Base-by-base conservation (phyloP, 2,888 invertebrate species). In the Tanypteryx hageni region DNA sequence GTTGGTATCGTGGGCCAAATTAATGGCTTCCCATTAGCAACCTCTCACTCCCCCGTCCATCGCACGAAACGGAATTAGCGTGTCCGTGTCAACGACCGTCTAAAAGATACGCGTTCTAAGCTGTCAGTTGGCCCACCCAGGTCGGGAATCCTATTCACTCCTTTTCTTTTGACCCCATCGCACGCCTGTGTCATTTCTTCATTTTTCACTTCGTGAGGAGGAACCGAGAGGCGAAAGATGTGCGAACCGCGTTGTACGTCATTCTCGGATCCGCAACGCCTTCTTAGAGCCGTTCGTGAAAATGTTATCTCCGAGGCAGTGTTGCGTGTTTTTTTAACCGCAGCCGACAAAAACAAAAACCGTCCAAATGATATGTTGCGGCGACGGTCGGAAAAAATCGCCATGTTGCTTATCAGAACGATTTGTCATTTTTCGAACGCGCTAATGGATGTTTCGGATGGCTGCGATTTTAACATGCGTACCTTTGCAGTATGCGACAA, bases 1-100 rank as follows among this genome's bases (percentile, higher is more conserved):
- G 44, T 44, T 44, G 44, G 44, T 44, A 44, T 44, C 3, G 44
- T 44, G 44, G 44, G 44, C 44, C 44, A 44, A 18, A 18, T 61
- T 76, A 76, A 76, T 76, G 76, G 9, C 22, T n/a, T 76, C 22
- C 76, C 76, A n/a, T 76, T 76, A 76, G n/a, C 76, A 22, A 22
- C 68, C 18, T 68, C n/a, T 7, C 22, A 27, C 76, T 11, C 13
- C 76, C 27, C 4, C 76, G 22, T 76, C 27, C 22, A 22, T 76
- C 27, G 4, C 76, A 10, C 27, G 18, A 27, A 76, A 27, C 22
- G 76, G 27, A 76, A 22, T 76, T 76, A 76, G 27, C 76, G 27
- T 27, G 27, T 76, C 76, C 76, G 22, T 76, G 76, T 22, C 76
- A 76, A 76, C 76, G 76, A 27, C 76, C 76, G 27, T 76, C 22